Percentiles rank a stretch among this genome's conserved stretches.
Evolutionary conservation across 2,888 invertebrate genomes (phyloP).

Genomic region (Odontocolon sp.): DNA sequence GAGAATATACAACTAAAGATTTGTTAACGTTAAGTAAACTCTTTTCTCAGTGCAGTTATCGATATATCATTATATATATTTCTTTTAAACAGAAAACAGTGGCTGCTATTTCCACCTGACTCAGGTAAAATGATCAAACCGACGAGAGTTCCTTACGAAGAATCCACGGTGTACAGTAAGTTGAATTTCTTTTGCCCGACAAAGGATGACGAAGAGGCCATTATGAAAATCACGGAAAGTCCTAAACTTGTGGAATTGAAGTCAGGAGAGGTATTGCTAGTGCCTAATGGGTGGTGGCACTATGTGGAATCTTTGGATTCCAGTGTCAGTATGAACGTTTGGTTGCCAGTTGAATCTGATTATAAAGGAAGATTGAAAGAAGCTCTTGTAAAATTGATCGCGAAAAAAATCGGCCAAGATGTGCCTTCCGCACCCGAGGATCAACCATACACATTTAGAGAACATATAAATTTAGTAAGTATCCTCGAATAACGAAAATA

Average conservation of each 20-base stretch:
- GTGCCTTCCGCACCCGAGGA: conserved; percentile 59
- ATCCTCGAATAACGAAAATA: conserved; percentile 9
- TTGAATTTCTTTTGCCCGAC: conserved; percentile 89
- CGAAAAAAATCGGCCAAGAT: conserved; percentile 70
- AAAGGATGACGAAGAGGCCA: conserved; percentile 82
- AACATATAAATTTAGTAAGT: conserved; percentile 72
- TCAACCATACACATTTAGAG: conserved; percentile 60
- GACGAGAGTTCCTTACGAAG: conserved; percentile 96
- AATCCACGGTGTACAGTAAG: conserved; percentile 95
- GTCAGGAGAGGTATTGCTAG: conserved; percentile 93
- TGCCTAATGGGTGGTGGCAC: conserved; percentile 98
- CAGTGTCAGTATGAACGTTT: conserved; percentile 86
- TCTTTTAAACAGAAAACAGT: conserved; percentile 87
- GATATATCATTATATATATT: too few relatives aligned
- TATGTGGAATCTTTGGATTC: conserved; percentile 89
- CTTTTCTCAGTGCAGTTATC: too few relatives aligned
- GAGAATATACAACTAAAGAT: too few relatives aligned
- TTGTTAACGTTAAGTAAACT: background rate
- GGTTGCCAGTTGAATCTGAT: conserved; percentile 87
- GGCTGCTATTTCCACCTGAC: conserved; percentile 95
- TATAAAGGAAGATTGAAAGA: conserved; percentile 74
- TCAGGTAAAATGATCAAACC: conserved; percentile 86
- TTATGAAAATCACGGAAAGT: conserved; percentile 77
- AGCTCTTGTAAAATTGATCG: conserved; percentile 75
- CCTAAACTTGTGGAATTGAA: conserved; percentile 85